Conservation (phyloP, 2,797 vertebrate genomes). For the Leptodactylus fallax region DNA sequence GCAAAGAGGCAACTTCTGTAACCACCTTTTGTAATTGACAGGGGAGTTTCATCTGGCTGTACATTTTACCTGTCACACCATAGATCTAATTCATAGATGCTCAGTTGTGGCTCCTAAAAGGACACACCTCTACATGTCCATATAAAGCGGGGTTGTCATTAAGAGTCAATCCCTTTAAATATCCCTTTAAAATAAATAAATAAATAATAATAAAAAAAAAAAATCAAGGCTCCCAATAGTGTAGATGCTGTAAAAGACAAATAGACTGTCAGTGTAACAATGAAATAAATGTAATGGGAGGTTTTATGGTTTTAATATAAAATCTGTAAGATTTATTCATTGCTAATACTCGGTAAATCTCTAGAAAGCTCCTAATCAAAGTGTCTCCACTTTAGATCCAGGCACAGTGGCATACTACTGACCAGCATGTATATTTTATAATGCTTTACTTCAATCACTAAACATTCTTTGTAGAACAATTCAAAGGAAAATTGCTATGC, state of each 20-base stretch:
- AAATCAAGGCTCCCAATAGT: no score
- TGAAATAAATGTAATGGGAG: slow-evolving; percentile 36
- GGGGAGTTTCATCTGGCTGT: no score
- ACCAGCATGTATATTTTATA: slow-evolving; percentile 55
- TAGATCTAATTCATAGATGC: no score
- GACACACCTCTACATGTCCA: no score
- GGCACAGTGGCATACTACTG: slow-evolving; percentile 45
- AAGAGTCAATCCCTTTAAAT: no score
- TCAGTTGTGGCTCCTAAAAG: no score
- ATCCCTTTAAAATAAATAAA: no score
- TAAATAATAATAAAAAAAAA: no score
- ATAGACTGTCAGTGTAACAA: background rate
- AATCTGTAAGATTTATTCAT: slow-evolving; percentile 39
- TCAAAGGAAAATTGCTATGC: slow-evolving; percentile 47
- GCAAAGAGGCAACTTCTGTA: no score
- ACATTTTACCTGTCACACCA: no score
- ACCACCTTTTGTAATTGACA: no score
- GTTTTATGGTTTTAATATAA: slow-evolving; percentile 41
- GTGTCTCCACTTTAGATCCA: slow-evolving; percentile 37
- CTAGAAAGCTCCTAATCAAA: slow-evolving; percentile 39
- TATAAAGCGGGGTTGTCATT: no score
- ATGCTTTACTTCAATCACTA: slow-evolving; percentile 50
- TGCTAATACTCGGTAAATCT: slow-evolving; percentile 33
- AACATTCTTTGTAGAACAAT: slow-evolving; percentile 52
- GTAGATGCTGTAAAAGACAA: background rate